Evolutionary conservation across 2,888 invertebrate genomes (phyloP).

Genomic region (Harpalus rubripes): DNA sequence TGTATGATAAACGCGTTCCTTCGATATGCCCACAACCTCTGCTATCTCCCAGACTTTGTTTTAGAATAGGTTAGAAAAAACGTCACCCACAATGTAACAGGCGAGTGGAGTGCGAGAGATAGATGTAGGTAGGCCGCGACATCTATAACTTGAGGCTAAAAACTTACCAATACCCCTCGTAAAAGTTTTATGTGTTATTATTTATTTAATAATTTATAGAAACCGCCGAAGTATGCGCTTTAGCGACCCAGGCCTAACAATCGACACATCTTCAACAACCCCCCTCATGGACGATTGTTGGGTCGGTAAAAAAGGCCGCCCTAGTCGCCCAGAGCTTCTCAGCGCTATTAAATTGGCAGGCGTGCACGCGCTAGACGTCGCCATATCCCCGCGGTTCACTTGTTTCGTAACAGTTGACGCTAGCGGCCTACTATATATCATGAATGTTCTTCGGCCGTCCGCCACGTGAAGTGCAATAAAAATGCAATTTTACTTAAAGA

Average conservation of each 20-base stretch:
- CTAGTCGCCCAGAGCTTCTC: slow-evolving; percentile 73
- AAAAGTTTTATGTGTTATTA: background rate
- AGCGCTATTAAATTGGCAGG: slow-evolving; percentile 75
- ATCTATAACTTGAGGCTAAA: too few relatives aligned
- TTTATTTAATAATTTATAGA: slow-evolving; percentile 22
- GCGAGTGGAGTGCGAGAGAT: too few relatives aligned
- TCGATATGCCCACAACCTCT: too few relatives aligned
- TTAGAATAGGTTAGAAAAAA: too few relatives aligned
- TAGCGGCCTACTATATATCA: slow-evolving; percentile 81
- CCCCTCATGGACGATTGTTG: slow-evolving; percentile 67
- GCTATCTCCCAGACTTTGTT: too few relatives aligned
- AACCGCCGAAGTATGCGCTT: slow-evolving; percentile 55
- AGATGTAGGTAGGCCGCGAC: too few relatives aligned
- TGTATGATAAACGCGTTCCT: too few relatives aligned
- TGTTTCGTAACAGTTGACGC: slow-evolving; percentile 82
- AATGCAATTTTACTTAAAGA: slow-evolving; percentile 42
- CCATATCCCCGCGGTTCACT: slow-evolving; percentile 77
- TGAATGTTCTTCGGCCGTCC: slow-evolving; percentile 76
- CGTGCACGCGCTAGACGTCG: slow-evolving; percentile 73
- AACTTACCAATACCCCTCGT: too few relatives aligned
- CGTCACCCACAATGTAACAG: too few relatives aligned
- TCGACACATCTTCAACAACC: background rate
- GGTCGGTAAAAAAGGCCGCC: slow-evolving; percentile 71
- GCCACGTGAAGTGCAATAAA: background rate
- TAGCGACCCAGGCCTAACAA: slow-evolving; percentile 26